phyloP scores from a whole-genome alignment of 1,140 invertebrate genomes.

The Bombus affinis region DNA sequence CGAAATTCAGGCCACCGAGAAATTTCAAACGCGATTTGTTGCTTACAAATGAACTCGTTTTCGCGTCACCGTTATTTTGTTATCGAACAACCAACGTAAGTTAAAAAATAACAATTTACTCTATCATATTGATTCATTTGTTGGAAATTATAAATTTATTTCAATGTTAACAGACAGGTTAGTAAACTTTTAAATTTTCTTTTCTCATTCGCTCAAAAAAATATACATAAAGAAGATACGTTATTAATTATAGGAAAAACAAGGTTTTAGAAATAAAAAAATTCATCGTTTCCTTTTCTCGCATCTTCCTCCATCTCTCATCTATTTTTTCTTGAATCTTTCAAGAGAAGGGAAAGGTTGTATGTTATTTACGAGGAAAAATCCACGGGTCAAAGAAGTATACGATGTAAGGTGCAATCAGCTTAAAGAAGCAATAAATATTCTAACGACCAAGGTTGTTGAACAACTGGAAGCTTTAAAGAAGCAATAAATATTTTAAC shows the following conservation, averaged over 20 bases:
- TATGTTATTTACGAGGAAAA: not conserved
- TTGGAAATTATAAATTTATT: no score
- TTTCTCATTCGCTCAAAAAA: no score
- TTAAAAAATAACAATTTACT: no score
- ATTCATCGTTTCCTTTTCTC: no score
- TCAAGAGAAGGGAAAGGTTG: not conserved
- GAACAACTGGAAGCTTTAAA: slow-evolving; percentile 7
- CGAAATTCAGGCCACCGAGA: not conserved
- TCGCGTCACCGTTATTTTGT: not conserved
- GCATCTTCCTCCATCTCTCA: not conserved
- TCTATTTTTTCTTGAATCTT: not conserved
- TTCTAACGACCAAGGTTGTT: slow-evolving; percentile 23
- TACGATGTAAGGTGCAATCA: not conserved
- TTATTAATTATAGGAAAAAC: no score
- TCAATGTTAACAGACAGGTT: no score
- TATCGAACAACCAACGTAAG: not conserved
- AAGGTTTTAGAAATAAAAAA: no score
- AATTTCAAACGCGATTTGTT: slow-evolving; percentile 10
- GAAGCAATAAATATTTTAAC: slow-evolving; percentile 31
- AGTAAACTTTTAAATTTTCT: no score
- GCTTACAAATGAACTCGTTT: no score
- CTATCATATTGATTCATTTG: no score
- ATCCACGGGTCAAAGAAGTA: not conserved
- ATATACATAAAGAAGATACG: no score
- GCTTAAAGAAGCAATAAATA: slow-evolving; percentile 43